Evolutionary conservation across 1,140 invertebrate genomes (phyloP).

Genomic region (Aricia agestis): DNA sequence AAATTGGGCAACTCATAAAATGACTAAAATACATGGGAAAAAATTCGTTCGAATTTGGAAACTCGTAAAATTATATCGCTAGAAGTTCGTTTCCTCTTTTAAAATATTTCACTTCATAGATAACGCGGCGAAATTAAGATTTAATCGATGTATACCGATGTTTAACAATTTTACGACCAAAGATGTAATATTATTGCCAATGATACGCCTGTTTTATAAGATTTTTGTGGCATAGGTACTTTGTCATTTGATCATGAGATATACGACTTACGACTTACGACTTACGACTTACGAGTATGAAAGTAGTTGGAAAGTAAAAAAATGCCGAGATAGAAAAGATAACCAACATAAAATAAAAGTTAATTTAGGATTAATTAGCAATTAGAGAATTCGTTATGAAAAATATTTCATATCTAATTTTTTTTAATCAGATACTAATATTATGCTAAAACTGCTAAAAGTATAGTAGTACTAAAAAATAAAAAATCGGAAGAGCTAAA

Average conservation of each 20-base stretch:
- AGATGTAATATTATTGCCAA: not conserved
- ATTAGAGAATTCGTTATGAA: too few species aligned
- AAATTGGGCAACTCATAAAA: slow-evolving; percentile 34
- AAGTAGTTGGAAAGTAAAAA: not conserved
- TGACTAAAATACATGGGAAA: slow-evolving; percentile 34
- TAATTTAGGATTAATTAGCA: too few species aligned
- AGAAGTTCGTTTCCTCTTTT: slow-evolving; percentile 7
- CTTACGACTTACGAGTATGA: not conserved
- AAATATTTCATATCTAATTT: too few species aligned
- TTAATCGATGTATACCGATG: slow-evolving; percentile 1
- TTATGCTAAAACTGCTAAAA: too few species aligned
- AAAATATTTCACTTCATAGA: slow-evolving; percentile 1
- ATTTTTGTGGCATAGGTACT: not conserved
- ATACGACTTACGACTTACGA: too few species aligned
- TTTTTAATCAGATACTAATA: too few species aligned
- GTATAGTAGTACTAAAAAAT: too few species aligned
- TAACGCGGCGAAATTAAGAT: not conserved
- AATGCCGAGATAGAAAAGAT: not conserved
- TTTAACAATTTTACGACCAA: not conserved
- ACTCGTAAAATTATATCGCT: slow-evolving; percentile 26
- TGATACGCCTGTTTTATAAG: not conserved
- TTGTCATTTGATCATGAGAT: not conserved
- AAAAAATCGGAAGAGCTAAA: too few species aligned
- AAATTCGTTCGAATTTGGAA: slow-evolving; percentile 20
- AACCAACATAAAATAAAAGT: too few species aligned